These are phyloP conservation scores for Melinopterus prodromus DNA, from an alignment of 2,888 invertebrate species.

Conservation along the genomic window DNA sequence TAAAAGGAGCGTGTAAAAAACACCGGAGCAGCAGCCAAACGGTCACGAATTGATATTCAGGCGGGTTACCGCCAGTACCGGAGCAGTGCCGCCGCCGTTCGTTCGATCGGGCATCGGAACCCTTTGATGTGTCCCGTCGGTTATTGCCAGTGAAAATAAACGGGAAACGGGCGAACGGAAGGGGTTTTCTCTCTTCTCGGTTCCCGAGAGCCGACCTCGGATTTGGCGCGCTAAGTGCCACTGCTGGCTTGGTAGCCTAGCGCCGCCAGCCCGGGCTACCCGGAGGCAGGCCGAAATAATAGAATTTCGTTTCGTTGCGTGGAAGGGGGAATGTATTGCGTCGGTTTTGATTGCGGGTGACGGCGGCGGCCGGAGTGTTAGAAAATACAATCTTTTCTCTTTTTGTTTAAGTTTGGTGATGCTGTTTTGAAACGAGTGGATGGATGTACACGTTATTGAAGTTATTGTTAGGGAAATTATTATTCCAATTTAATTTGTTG, in stretches of 20 bases:
- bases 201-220: neutral
- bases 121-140: slow-evolving; percentile 25
- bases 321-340: slow-evolving; percentile 13
- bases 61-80: neutral
- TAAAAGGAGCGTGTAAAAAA: neutral
- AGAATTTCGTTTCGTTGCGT: slow-evolving; percentile 16
- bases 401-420: neutral
- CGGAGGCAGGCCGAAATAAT: slow-evolving; percentile 10
- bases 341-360: neutral
- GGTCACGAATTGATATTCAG: slow-evolving; percentile 22
- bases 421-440: neutral
- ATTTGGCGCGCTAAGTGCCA: neutral
- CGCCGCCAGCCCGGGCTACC: neutral
- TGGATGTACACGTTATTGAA: too few relatives aligned
- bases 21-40: neutral
- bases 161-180: slow-evolving; percentile 21
- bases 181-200: slow-evolving; percentile 5
- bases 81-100: neutral
- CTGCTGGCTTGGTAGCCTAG: neutral
- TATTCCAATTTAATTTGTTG: too few relatives aligned
- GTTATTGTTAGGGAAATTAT: too few relatives aligned
- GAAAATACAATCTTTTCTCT: neutral
- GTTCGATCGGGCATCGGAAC: slow-evolving; percentile 18
- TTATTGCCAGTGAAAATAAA: slow-evolving; percentile 23
- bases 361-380: neutral